phyloP scores from a whole-genome alignment of 1,140 invertebrate species.

The Drosophila trapezifrons region DNA sequence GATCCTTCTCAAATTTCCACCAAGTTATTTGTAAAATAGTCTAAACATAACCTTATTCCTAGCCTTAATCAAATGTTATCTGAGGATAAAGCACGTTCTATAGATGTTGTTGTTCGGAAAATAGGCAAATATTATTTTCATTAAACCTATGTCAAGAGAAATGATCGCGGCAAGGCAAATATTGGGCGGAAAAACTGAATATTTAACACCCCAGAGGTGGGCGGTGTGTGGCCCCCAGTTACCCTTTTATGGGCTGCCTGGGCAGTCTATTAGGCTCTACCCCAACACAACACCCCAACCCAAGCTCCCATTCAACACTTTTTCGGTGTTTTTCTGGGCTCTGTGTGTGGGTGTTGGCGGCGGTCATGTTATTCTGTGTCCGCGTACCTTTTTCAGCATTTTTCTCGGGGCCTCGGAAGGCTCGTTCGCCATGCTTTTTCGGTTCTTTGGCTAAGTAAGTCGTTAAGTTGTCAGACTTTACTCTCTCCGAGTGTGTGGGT shows the following conservation, averaged over 20 bases:
- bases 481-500: constrained; percentile 27
- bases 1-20: too few relatives aligned
- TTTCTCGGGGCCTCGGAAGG: background rate
- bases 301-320: constrained; percentile 5
- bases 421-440: constrained; percentile 9
- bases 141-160: background rate
- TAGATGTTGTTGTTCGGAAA: background rate
- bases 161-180: background rate
- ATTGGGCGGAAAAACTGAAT: constrained; percentile 26
- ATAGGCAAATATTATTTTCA: constrained; percentile 3
- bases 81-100: background rate
- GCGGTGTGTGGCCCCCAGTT: constrained; percentile 19
- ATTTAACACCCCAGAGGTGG: constrained; percentile 34
- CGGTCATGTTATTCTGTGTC: constrained; percentile 53
- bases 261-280: constrained; percentile 61
- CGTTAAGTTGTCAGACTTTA: constrained; percentile 76
- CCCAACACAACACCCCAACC: background rate
- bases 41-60: background rate
- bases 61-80: too few relatives aligned
- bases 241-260: constrained; percentile 51
- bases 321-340: background rate
- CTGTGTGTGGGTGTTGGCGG: background rate
- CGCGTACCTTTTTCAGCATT: constrained; percentile 45
- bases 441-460: constrained; percentile 73
- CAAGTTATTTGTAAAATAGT: too few relatives aligned